These are phyloP conservation scores for Micrastur ruficollis DNA, from an alignment of 2,797 vertebrate species.

Conservation along the genomic window DNA sequence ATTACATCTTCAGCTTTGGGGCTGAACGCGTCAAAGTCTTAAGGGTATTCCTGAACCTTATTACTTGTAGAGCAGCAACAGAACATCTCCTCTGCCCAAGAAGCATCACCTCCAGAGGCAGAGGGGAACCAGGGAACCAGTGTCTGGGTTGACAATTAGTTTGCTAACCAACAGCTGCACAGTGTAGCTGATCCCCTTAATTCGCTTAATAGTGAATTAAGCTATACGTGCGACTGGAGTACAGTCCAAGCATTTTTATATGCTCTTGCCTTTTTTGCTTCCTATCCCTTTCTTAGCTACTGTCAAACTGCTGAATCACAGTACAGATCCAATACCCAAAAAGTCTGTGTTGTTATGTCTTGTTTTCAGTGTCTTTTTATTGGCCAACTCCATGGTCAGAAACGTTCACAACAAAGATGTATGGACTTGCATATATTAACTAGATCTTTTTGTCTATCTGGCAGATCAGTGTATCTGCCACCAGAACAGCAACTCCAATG, in stretches of 20 bases:
- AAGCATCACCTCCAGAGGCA: background rate
- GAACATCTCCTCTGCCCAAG: background rate
- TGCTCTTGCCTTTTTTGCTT: background rate
- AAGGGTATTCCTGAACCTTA: background rate
- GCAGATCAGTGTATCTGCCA: background rate
- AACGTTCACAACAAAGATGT: background rate
- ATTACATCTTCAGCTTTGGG: background rate
- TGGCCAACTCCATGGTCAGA: background rate
- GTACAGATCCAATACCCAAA: background rate
- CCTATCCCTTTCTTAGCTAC: background rate
- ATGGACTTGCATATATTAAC: background rate
- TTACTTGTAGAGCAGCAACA: background rate
- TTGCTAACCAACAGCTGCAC: background rate
- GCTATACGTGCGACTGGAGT: background rate
- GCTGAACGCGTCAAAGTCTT: background rate
- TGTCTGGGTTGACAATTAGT: background rate
- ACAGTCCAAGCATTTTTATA: background rate
- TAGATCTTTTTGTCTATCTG: background rate
- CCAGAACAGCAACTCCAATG: background rate
- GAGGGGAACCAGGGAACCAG: background rate
- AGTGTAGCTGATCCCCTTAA: rapidly evolving
- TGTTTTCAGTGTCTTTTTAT: background rate
- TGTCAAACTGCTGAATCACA: background rate
- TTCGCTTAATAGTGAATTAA: background rate
- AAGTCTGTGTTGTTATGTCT: background rate